Evolutionary conservation across 2,888 invertebrate species (phyloP).

Genomic region (Nineta flava): DNA sequence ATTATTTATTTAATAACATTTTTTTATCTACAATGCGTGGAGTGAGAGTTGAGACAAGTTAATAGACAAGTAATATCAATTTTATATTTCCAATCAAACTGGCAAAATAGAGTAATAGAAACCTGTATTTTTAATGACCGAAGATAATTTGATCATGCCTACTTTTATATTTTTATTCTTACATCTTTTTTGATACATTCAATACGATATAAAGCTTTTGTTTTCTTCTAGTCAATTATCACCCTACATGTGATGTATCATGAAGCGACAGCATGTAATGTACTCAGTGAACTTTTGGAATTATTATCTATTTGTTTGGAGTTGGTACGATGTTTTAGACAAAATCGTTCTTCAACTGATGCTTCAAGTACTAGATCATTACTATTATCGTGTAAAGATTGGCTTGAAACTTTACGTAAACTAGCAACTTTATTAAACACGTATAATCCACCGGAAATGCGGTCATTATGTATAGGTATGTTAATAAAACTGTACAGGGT

Average conservation of each 20-base stretch:
- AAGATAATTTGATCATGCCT: too few relatives aligned
- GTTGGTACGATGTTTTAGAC: slow-evolving; percentile 52
- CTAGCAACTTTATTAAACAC: slow-evolving; percentile 76
- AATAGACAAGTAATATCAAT: too few relatives aligned
- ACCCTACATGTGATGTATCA: slow-evolving; percentile 88
- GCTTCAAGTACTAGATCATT: slow-evolving; percentile 34
- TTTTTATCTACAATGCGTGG: too few relatives aligned
- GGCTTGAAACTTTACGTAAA: slow-evolving; percentile 75
- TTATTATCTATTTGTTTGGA: slow-evolving; percentile 64
- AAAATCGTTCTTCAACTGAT: slow-evolving; percentile 43
- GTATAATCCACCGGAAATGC: slow-evolving; percentile 72
- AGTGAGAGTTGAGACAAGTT: too few relatives aligned
- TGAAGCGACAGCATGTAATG: slow-evolving; percentile 81
- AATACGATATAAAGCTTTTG: not conserved
- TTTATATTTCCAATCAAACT: too few relatives aligned
- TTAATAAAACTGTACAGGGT: slow-evolving; percentile 6
- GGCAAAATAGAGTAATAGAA: too few relatives aligned
- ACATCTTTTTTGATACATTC: too few relatives aligned
- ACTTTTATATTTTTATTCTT: too few relatives aligned
- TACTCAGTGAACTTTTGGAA: slow-evolving; percentile 69
- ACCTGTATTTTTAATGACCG: too few relatives aligned
- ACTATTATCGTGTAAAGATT: slow-evolving; percentile 62
- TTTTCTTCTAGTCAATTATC: slow-evolving; percentile 55
- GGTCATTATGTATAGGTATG: slow-evolving; percentile 60
- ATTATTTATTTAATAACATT: too few relatives aligned